phyloP scores from a whole-genome alignment of 2,113 vertebrate species.

The Phocoena sinus region DNA sequence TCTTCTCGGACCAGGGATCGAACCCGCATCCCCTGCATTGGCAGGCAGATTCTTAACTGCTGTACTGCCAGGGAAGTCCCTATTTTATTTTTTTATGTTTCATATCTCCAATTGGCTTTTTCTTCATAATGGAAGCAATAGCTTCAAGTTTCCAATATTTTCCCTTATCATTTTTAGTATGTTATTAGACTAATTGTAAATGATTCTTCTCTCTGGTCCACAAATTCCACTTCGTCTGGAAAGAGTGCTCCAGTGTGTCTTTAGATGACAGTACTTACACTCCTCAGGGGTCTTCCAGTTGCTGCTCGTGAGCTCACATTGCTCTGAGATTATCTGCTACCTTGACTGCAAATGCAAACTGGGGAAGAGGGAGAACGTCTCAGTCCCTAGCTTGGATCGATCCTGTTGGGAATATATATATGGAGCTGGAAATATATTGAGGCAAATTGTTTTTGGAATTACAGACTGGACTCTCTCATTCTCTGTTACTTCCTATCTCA shows the following conservation, averaged over 20 bases:
- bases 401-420: neutral
- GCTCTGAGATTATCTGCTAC: neutral
- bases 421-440: neutral
- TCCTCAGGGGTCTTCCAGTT: neutral
- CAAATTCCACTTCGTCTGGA: neutral
- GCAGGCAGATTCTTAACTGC: neutral
- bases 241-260: neutral
- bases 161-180: neutral
- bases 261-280: neutral
- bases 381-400: neutral
- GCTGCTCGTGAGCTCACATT: accelerated
- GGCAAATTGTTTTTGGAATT: neutral
- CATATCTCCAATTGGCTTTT: neutral
- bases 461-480: neutral
- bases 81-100: neutral
- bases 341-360: neutral
- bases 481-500: neutral
- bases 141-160: neutral
- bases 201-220: neutral
- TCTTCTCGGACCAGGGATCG: accelerated
- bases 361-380: neutral
- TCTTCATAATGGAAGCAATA: neutral
- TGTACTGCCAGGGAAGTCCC: neutral
- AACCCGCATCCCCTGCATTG: neutral
- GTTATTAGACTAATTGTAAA: neutral